These are phyloP conservation scores for Caenorhabditis sp. DNA, from an alignment of 2,888 invertebrate species.

Conservation along the genomic window DNA sequence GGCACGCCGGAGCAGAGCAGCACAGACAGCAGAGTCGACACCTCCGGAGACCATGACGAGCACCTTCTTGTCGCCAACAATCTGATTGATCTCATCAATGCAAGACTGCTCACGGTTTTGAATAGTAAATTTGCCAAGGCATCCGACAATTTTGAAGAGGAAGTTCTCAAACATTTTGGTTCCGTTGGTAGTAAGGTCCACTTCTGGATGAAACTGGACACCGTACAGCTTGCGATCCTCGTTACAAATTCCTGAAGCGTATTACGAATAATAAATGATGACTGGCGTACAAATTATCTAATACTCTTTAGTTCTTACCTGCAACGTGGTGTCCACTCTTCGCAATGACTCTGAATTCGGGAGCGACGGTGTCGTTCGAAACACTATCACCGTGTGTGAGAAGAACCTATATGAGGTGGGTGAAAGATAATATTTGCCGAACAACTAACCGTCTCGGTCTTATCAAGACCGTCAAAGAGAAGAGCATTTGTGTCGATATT, in stretches of 20 bases:
- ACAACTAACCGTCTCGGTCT: conserved; percentile 72
- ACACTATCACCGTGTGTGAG: conserved; percentile 98
- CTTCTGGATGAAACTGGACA: conserved; percentile 99
- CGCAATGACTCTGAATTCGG: conserved; percentile 92
- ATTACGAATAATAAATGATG: conserved; percentile 23
- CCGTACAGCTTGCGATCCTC: conserved; percentile 94
- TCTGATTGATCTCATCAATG: conserved; percentile 92
- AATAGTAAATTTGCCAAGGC: conserved; percentile 89
- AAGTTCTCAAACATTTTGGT: conserved; percentile 88
- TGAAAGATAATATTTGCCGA: background rate
- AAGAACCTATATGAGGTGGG: conserved; percentile 87
- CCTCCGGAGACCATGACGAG: conserved; percentile 93
- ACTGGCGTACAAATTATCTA: conserved; percentile 2
- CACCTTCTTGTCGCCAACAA: conserved; percentile 93
- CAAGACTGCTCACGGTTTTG: conserved; percentile 92
- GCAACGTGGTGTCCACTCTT: conserved; percentile 84
- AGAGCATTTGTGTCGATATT: conserved; percentile 92
- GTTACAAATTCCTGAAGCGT: conserved; percentile 89
- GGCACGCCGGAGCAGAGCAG: conserved; percentile 94
- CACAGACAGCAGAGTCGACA: conserved; percentile 99
- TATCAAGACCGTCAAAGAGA: conserved; percentile 88
- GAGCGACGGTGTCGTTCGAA: conserved; percentile 89
- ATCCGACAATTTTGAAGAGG: conserved; percentile 90
- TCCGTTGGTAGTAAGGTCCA: conserved; percentile 89
- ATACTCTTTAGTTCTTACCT: conserved; percentile 75